Evolutionary conservation across 1,140 invertebrate species (phyloP).

Genomic region (Hypothenemus hampei): DNA sequence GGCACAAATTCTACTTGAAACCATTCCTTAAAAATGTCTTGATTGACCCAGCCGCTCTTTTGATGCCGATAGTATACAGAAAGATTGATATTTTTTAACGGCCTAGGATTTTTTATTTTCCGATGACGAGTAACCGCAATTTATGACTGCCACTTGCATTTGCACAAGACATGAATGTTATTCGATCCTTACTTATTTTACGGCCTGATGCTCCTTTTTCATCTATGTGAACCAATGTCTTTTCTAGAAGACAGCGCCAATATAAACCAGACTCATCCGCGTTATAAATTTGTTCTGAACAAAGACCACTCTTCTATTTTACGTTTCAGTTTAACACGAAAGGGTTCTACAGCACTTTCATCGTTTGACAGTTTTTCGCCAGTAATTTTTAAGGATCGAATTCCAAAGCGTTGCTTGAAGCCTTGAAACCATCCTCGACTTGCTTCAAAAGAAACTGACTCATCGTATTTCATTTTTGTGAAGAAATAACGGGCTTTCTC

Average conservation of each 20-base stretch:
- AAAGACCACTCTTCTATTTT: constrained; percentile 1
- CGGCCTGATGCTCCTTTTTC: constrained; percentile 33
- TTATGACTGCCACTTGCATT: constrained; percentile 44
- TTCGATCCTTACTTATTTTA: constrained; percentile 41
- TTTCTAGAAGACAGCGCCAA: constrained; percentile 27
- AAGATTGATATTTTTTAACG: constrained; percentile 30
- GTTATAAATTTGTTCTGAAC: constrained; percentile 22
- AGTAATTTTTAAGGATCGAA: constrained; percentile 39
- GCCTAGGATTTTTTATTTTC: constrained; percentile 38
- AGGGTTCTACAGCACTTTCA: constrained; percentile 25
- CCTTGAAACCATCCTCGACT: constrained; percentile 43
- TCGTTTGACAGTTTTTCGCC: constrained; percentile 40
- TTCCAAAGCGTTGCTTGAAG: constrained; percentile 42
- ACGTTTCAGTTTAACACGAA: constrained; percentile 8
- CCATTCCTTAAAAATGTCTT: constrained; percentile 35
- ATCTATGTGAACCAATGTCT: constrained; percentile 30
- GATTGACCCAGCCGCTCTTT: constrained; percentile 34
- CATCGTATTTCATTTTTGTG: neutral
- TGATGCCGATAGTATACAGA: constrained; percentile 37
- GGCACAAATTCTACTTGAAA: constrained; percentile 42
- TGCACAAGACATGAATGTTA: constrained; percentile 42
- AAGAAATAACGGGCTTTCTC: constrained; percentile 2
- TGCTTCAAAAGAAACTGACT: constrained; percentile 31
- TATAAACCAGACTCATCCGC: too few relatives aligned
- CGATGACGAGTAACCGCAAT: constrained; percentile 38